Evolutionary conservation across 2,797 vertebrate species (phyloP).

Genomic region (Periophthalmus magnuspinnatus): DNA sequence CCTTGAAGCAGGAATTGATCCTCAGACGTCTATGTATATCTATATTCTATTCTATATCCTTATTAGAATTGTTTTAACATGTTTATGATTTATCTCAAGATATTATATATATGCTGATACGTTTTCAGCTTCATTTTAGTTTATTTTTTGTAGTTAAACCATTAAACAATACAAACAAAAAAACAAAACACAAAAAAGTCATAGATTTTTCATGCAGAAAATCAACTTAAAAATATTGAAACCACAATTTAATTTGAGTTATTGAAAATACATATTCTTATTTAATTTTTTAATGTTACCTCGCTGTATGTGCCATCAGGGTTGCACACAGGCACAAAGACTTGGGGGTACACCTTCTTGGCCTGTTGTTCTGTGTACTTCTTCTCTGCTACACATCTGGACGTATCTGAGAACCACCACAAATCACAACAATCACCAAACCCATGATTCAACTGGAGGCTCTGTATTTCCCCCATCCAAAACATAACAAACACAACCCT

Average conservation of each 20-base stretch:
- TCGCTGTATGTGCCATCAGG: conserved; percentile 95
- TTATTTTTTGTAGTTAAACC: not conserved
- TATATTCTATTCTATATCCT: too few relatives aligned
- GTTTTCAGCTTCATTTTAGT: not conserved
- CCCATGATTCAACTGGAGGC: conserved; percentile 41
- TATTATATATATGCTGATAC: not conserved
- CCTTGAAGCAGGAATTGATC: too few relatives aligned
- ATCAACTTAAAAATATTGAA: not conserved
- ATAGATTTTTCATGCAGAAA: not conserved
- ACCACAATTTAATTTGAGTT: not conserved
- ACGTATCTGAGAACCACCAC: conserved; percentile 83
- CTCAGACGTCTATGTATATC: too few relatives aligned
- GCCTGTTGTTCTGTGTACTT: conserved; percentile 98
- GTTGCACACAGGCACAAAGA: conserved; percentile 95
- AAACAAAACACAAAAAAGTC: too few relatives aligned
- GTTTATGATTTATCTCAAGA: too few relatives aligned
- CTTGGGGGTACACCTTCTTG: conserved; percentile 92
- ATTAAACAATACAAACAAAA: not conserved
- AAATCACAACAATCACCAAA: conserved; percentile 61
- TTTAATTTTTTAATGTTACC: conserved; percentile 71
- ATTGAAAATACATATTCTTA: not conserved
- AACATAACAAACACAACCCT: conserved; percentile 37
- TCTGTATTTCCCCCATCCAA: conserved; percentile 39
- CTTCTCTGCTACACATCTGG: conserved; percentile 96
- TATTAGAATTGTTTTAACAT: too few relatives aligned